A percentile compares a stretch with the other conserved stretches of the same genome.
Conservation (phyloP, 2,113 vertebrate genomes). For the Malaclemys terrapin region DNA sequence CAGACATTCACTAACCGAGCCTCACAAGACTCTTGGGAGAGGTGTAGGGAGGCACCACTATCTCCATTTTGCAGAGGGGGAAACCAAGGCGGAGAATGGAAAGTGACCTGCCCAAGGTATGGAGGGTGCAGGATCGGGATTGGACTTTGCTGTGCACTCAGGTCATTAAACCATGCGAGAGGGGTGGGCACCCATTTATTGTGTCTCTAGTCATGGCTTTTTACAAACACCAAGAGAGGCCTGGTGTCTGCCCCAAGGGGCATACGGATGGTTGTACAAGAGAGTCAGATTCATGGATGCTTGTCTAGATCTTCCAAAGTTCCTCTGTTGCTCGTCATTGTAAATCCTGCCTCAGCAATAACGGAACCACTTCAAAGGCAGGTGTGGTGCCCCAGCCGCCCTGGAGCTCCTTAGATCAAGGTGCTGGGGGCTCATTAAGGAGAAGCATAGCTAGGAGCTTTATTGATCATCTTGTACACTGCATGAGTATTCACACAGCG, state of each 20-base stretch:
- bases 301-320: neutral
- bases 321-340: neutral
- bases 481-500: fast-evolving
- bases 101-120: neutral
- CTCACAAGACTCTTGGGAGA: neutral
- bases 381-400: neutral
- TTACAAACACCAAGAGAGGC: neutral
- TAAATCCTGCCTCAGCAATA: neutral
- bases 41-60: fast-evolving
- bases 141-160: neutral
- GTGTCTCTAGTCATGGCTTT: neutral
- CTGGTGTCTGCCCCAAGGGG: neutral
- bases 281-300: neutral
- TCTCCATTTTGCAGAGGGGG: neutral
- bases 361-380: neutral
- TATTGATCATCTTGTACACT: neutral
- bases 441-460: neutral
- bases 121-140: neutral
- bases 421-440: neutral
- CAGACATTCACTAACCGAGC: neutral
- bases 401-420: neutral
- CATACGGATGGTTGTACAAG: neutral
- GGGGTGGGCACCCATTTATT: neutral
- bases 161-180: neutral
- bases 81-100: neutral